A percentile compares a stretch with the other conserved stretches of the same genome.
These are phyloP conservation scores for Incurvaria masculella DNA, from an alignment of 2,888 invertebrate species.

Conservation along the genomic window DNA sequence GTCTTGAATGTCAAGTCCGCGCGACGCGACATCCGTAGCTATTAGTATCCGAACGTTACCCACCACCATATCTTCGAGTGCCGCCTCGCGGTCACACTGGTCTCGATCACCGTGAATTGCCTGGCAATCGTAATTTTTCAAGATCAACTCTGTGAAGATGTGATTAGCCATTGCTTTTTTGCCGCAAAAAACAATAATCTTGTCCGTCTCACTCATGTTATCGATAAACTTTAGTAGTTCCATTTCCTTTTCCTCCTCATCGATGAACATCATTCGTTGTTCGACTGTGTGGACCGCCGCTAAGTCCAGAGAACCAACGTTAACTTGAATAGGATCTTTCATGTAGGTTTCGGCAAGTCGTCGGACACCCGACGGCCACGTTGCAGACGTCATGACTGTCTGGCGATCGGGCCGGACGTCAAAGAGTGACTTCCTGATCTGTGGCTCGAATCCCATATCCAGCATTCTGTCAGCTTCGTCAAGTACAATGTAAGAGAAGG, in stretches of 20 bases:
- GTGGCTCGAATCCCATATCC: slow-evolving; percentile 85
- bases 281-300: slow-evolving; percentile 87
- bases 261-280: slow-evolving; percentile 73
- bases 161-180: slow-evolving; percentile 83
- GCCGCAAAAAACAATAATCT: slow-evolving; percentile 88
- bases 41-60: slow-evolving; percentile 80
- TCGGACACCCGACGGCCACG: slow-evolving; percentile 90
- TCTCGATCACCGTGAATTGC: slow-evolving; percentile 90
- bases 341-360: slow-evolving; percentile 83
- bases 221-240: slow-evolving; percentile 66
- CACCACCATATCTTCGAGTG: slow-evolving; percentile 77
- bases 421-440: slow-evolving; percentile 78
- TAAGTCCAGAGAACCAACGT: slow-evolving; percentile 84
- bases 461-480: slow-evolving; percentile 93
- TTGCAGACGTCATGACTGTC: slow-evolving; percentile 96
- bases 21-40: slow-evolving; percentile 93
- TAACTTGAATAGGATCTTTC: slow-evolving; percentile 86
- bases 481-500: slow-evolving; percentile 83
- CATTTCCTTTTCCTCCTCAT: slow-evolving; percentile 65
- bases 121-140: slow-evolving; percentile 68
- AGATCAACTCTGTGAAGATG: slow-evolving; percentile 72
- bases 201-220: slow-evolving; percentile 71
- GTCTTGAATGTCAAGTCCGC: slow-evolving; percentile 90
- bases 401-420: slow-evolving; percentile 86
- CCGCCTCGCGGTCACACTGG: slow-evolving; percentile 73